These are phyloP conservation scores for Ceramica pisi DNA, from an alignment of 2,888 invertebrate genomes.

Conservation along the genomic window DNA sequence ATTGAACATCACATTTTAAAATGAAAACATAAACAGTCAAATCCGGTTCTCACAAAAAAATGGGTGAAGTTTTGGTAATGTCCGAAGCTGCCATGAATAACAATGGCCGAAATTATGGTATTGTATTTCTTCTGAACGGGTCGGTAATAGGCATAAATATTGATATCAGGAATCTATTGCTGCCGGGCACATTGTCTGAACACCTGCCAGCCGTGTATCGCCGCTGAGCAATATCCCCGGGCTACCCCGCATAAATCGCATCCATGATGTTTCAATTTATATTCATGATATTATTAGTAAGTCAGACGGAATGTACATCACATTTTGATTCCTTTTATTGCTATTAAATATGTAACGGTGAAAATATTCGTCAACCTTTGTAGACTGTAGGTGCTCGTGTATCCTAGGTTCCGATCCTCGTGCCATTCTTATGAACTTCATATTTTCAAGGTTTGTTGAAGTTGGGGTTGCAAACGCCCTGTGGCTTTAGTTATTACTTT, in stretches of 20 bases:
- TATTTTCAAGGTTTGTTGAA: conserved; percentile 49
- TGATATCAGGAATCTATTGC: conserved; percentile 88
- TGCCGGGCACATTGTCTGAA: conserved; percentile 87
- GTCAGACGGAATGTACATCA: conserved; percentile 87
- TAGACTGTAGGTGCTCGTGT: conserved; percentile 38
- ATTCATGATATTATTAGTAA: conserved; percentile 90
- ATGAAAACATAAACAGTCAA: conserved; percentile 62
- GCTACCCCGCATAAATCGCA: conserved; percentile 85
- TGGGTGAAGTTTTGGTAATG: conserved; percentile 59
- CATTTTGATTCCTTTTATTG: conserved; percentile 89
- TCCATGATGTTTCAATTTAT: conserved; percentile 90
- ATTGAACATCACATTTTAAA: conserved; percentile 39
- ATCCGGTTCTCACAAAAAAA: conserved; percentile 57
- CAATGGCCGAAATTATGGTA: conserved; percentile 74
- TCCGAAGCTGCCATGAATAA: conserved; percentile 66
- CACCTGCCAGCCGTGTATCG: conserved; percentile 84
- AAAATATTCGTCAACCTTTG: conserved; percentile 63
- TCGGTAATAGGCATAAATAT: conserved; percentile 89
- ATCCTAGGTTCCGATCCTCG: conserved; percentile 46
- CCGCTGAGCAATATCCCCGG: conserved; percentile 84
- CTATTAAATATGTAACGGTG: conserved; percentile 77
- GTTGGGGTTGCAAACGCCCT: conserved; percentile 29
- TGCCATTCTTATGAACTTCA: conserved; percentile 62
- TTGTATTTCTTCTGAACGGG: conserved; percentile 83
- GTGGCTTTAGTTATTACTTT: conserved; percentile 21